These are phyloP conservation scores for Dermochelys coriacea DNA, from an alignment of 2,797 vertebrate species.

Conservation along the genomic window DNA sequence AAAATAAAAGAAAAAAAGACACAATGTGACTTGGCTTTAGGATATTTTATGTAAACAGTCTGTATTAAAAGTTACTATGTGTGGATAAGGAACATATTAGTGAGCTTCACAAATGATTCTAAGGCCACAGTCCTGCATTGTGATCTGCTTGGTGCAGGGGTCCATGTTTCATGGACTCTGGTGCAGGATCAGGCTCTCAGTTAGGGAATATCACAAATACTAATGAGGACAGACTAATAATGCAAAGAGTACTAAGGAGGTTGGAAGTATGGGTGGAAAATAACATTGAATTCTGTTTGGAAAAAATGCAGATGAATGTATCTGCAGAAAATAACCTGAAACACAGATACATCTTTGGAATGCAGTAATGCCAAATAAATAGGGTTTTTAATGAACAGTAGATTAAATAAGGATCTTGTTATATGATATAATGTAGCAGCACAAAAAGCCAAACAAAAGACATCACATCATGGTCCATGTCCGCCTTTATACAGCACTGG, in stretches of 20 bases:
- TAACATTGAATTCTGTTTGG: background rate
- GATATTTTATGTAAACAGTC: background rate
- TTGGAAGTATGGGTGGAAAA: background rate
- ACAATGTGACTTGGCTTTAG: background rate
- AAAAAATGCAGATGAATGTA: background rate
- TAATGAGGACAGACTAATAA: background rate
- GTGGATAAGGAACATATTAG: background rate
- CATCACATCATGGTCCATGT: background rate
- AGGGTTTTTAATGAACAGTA: background rate
- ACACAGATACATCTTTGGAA: background rate
- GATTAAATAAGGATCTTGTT: background rate
- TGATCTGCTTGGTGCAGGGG: background rate
- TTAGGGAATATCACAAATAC: background rate
- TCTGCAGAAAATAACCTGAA: background rate
- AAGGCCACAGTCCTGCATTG: background rate
- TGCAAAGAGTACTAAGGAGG: background rate
- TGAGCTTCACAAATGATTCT: background rate
- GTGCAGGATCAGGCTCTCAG: background rate
- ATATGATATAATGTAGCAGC: background rate
- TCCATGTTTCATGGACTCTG: background rate
- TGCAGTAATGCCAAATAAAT: background rate
- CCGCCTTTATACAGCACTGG: background rate
- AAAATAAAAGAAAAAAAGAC: background rate
- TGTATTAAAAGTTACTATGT: background rate
- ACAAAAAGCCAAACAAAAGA: background rate